Base-by-base conservation (phyloP, 2,888 invertebrate genomes). In the Yponomeuta cagnagella region DNA sequence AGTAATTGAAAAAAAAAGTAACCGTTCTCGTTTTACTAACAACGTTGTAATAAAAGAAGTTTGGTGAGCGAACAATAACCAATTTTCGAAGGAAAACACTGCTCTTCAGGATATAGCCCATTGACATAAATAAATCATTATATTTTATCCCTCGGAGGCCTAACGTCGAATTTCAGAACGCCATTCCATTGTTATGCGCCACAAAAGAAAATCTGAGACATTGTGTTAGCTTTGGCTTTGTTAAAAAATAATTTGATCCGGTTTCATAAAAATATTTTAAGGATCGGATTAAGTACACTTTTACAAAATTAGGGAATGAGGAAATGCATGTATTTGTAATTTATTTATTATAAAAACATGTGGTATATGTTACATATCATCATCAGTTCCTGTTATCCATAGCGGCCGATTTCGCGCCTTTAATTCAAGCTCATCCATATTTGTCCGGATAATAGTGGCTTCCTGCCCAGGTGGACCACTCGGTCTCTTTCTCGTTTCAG, bases 81-180 rank as follows among this genome's bases (percentile, higher is more conserved):
- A 89, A 91, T 91, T 91, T 91, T 83, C 73, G 78, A 78, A 82
- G 81, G 82, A 88, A 90, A 90, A 90, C 86, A 86, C 82, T 79
- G 85, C 82, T 80, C 81, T 66, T 58, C 78, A 76, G 81, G 82
- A 82, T 81, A 83, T 80, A 79, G 84, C 81, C 88, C 88, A 91
- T 91, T 91, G 91, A 91, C 90, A 91, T 91, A 88, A 92, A 92
- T 92, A 92, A 91, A 90, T 92, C 89, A 91, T 90, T 91, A 88
- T 88, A 58, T 58, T 82, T 70, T 71, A 70, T 71, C 70, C 83
- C 80, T 80, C 65, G 30, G 79, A 30, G n/a, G 65, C 70, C 43
- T 43, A 65, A 70, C 67, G 72, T 70, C 66, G 23, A 52, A 70
- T 70, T 71, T 70, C 33, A 68, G 48, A 70, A 70, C 2, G 63